phyloP scores from a whole-genome alignment of 2,888 invertebrate species.

The Mimas tiliae region DNA sequence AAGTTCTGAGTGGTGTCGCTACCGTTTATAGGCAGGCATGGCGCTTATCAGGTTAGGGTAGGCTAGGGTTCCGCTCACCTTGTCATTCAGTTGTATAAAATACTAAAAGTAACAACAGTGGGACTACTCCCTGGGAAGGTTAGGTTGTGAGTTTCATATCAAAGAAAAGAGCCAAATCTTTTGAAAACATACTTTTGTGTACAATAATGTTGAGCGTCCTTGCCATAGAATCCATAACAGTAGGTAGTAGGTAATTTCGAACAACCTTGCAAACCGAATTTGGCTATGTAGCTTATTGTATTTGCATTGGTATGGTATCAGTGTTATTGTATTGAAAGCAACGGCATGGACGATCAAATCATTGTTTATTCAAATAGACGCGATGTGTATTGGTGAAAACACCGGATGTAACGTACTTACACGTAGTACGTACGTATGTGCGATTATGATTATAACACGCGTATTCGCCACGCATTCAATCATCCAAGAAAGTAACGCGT shows the following conservation, averaged over 20 bases:
- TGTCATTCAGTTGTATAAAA: too few species aligned
- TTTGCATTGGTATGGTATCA: slow-evolving; percentile 25
- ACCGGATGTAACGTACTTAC: slow-evolving; percentile 55
- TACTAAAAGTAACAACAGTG: too few species aligned
- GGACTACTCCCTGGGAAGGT: too few species aligned
- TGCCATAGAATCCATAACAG: not conserved
- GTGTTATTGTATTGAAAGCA: slow-evolving; percentile 11
- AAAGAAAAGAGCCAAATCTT: not conserved
- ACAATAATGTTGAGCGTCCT: not conserved
- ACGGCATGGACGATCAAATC: slow-evolving; percentile 28
- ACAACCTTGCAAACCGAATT: slow-evolving; percentile 18
- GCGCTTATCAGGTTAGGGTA: too few species aligned
- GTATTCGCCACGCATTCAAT: slow-evolving; percentile 38
- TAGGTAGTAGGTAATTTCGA: not conserved
- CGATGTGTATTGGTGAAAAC: slow-evolving; percentile 53
- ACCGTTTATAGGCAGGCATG: too few species aligned
- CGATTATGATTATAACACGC: slow-evolving; percentile 44
- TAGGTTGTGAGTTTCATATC: too few species aligned
- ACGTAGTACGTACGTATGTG: slow-evolving; percentile 32
- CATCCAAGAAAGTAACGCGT: slow-evolving; percentile 38
- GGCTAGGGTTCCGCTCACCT: too few species aligned
- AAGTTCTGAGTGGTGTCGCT: too few species aligned
- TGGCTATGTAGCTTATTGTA: slow-evolving; percentile 16
- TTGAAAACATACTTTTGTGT: not conserved
- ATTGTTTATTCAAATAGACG: slow-evolving; percentile 40